Evolutionary conservation across 2,888 invertebrate species (phyloP).

Genomic region (Dusona sp.): DNA sequence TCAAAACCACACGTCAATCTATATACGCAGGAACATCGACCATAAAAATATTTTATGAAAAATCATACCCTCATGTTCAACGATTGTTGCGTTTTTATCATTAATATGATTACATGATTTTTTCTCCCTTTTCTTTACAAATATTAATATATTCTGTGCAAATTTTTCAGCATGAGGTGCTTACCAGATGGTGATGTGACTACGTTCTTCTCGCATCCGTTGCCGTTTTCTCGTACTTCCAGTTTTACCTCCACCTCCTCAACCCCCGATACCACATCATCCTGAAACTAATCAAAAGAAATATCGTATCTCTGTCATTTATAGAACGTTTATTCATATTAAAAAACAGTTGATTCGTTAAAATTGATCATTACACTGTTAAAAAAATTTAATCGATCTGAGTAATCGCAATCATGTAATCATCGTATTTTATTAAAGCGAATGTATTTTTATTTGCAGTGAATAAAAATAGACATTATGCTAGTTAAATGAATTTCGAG

Average conservation of each 20-base stretch:
- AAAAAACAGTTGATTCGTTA: neutral
- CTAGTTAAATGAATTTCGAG: too few species aligned
- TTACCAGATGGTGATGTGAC: slow-evolving; percentile 63
- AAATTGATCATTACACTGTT: neutral
- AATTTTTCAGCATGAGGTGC: slow-evolving; percentile 34
- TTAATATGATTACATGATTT: neutral
- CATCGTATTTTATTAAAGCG: too few species aligned
- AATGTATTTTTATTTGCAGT: too few species aligned
- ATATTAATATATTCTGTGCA: neutral
- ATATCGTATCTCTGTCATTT: neutral
- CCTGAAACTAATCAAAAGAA: slow-evolving; percentile 61
- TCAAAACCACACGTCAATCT: too few species aligned
- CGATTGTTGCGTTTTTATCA: neutral
- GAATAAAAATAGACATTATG: too few species aligned
- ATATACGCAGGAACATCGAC: too few species aligned
- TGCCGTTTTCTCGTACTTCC: slow-evolving; percentile 64
- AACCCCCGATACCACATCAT: slow-evolving; percentile 65
- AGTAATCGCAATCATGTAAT: too few species aligned
- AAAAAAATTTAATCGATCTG: too few species aligned
- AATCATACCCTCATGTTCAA: too few species aligned
- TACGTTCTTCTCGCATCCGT: slow-evolving; percentile 58
- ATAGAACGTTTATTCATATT: neutral
- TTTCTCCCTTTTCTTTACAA: neutral
- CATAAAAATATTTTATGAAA: too few species aligned
- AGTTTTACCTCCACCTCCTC: slow-evolving; percentile 66